phyloP scores from a whole-genome alignment of 2,797 vertebrate genomes.

The Phylloscopus collybita region DNA sequence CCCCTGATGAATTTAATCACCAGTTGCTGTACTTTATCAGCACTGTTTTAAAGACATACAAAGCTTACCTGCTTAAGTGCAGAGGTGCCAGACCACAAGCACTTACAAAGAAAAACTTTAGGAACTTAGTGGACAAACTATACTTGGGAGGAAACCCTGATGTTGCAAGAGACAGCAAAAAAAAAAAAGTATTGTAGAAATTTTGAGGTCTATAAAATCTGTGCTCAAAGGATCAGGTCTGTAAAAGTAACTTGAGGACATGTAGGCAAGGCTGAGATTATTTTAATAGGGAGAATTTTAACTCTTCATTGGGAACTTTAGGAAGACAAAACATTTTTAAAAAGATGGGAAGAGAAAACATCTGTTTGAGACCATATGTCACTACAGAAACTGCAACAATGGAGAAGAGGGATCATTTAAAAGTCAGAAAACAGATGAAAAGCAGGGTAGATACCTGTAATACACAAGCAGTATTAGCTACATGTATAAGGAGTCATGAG shows the following conservation, averaged over 20 bases:
- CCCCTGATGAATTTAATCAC: neutral
- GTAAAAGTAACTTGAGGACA: neutral
- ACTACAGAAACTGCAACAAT: neutral
- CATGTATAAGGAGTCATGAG: accelerated
- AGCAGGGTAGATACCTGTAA: neutral
- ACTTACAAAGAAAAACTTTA: neutral
- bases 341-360: neutral
- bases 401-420: neutral
- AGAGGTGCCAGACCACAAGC: neutral
- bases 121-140: neutral
- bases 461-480: neutral
- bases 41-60: neutral
- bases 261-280: neutral
- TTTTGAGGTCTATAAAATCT: neutral
- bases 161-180: neutral
- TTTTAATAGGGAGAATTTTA: neutral
- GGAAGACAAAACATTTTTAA: neutral
- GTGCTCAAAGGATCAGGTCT: neutral
- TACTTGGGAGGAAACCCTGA: neutral
- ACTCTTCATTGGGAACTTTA: neutral
- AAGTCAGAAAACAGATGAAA: neutral
- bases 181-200: neutral
- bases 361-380: neutral
- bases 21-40: neutral
- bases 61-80: slow-evolving; percentile 3